Base-by-base conservation (phyloP, 2,113 vertebrate species). In the Arothron firmamentum region DNA sequence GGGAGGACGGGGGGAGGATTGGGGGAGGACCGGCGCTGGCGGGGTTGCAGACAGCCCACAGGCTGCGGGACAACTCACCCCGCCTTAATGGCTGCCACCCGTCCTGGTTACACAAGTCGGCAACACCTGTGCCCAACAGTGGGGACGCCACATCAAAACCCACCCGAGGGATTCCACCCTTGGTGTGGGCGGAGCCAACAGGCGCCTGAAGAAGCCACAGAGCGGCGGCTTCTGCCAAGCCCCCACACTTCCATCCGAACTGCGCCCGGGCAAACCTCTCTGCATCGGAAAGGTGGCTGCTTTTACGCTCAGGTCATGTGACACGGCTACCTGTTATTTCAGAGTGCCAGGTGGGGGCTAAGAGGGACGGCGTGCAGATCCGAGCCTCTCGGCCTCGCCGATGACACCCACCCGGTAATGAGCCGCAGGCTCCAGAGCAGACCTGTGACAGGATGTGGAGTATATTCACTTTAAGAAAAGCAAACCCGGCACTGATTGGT, bases 71-170 rank as follows among this genome's bases (percentile, higher is more conserved):
- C 57, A 62, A 60, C 72, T 70, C 61, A 65, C 34, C 72, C 60
- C 10, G 34, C 49, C 19, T n/a, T 75, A 80, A 84, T 75, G 78
- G 75, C 56, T 70, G 57, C 71, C 81, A 78, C 80, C 82, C 85
- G 79, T 63, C 70, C 52, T 0, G 46, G 31, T 19, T 61, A 72
- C 68, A 67, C 61, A 65, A 75, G 76, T 81, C 20, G 49, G 74
- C 78, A 70, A 73, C 86, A 88, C 86, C 84, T 86, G 84, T 82
- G 84, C 72, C 67, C 74, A 80, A 79, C 82, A 74, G 78, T 85
- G 82, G 80, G 48, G 67, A 72, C 71, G 61, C 78, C 71, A 77
- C 80, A 86, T 82, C 75, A 80, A 75, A 85, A 83, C 75, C 42
- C 47, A 68, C 50, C 52, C 49, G 51, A 49, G 41, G 74, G 77